Evolutionary conservation across 2,888 invertebrate genomes (phyloP).

Genomic region (Hesperia comma): DNA sequence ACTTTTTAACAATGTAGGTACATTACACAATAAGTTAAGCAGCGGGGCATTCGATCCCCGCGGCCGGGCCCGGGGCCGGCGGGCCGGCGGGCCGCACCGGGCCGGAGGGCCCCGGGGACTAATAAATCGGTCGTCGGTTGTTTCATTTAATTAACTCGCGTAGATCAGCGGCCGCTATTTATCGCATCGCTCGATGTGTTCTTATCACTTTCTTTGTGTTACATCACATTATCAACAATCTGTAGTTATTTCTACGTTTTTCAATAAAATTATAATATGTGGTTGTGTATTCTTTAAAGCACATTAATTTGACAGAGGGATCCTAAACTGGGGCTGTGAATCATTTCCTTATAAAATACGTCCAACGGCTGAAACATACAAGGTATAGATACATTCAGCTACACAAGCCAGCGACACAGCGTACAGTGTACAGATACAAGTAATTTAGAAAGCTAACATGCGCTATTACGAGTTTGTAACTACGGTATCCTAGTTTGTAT

Average conservation of each 20-base stretch:
- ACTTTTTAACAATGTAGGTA: no score
- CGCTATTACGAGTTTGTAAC: slow-evolving; percentile 24
- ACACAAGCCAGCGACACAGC: neutral
- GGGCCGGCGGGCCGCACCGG: neutral
- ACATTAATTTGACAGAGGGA: no score
- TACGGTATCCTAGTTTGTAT: slow-evolving; percentile 16
- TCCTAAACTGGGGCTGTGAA: no score
- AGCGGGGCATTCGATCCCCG: no score
- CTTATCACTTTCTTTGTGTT: neutral
- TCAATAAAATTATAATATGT: no score
- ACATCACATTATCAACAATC: neutral
- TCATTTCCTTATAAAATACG: no score
- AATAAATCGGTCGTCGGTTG: slow-evolving; percentile 11
- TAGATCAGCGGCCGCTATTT: neutral
- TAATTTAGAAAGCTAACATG: slow-evolving; percentile 13
- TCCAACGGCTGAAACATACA: no score
- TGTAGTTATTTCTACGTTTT: no score
- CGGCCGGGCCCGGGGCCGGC: neutral
- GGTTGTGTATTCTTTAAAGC: no score
- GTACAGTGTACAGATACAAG: neutral
- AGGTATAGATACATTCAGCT: no score
- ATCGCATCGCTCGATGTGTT: neutral
- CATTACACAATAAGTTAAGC: no score
- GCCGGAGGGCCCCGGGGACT: neutral
- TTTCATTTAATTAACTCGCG: slow-evolving; percentile 19